phyloP scores from a whole-genome alignment of 2,797 vertebrate genomes.

The Poecilia wingei region DNA sequence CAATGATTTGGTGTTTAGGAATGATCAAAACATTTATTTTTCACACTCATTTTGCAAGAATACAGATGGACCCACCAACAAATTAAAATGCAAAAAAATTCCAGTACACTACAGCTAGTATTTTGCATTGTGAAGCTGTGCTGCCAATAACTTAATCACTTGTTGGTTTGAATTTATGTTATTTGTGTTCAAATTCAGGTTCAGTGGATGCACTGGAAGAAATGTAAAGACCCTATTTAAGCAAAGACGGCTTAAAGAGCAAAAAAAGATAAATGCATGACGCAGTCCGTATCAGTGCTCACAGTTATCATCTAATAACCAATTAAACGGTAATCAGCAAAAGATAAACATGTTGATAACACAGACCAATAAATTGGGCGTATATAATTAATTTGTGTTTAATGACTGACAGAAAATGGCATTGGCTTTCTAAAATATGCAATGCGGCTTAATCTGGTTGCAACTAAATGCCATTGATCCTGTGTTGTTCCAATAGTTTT shows the following conservation, averaged over 20 bases:
- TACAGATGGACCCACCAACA: neutral
- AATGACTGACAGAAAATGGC: slow-evolving; percentile 61
- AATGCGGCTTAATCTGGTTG: slow-evolving; percentile 55
- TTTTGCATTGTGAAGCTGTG: slow-evolving; percentile 4
- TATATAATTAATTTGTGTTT: slow-evolving; percentile 68
- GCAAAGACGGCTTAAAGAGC: slow-evolving; percentile 24
- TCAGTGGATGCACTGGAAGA: slow-evolving; percentile 21
- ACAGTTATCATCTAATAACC: slow-evolving; percentile 59
- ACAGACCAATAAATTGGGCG: slow-evolving; percentile 63
- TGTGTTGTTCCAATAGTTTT: neutral
- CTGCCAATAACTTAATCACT: slow-evolving; percentile 18
- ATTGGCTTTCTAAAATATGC: slow-evolving; percentile 46
- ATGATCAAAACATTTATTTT: neutral
- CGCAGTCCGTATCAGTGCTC: slow-evolving; percentile 26
- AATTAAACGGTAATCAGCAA: slow-evolving; percentile 65
- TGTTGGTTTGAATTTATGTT: slow-evolving; percentile 36
- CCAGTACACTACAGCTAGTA: neutral
- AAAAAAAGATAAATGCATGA: slow-evolving; percentile 21
- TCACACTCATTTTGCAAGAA: neutral
- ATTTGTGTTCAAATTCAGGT: slow-evolving; percentile 7
- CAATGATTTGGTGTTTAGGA: neutral
- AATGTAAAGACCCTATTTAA: slow-evolving; percentile 21
- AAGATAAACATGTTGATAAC: slow-evolving; percentile 71
- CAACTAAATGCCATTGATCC: slow-evolving; percentile 57
- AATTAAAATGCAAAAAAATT: neutral